Evolutionary conservation across 2,888 invertebrate species (phyloP), one percentile per base, ranked within the genome.

Genomic region (Drosophila stalkeri): DNA sequence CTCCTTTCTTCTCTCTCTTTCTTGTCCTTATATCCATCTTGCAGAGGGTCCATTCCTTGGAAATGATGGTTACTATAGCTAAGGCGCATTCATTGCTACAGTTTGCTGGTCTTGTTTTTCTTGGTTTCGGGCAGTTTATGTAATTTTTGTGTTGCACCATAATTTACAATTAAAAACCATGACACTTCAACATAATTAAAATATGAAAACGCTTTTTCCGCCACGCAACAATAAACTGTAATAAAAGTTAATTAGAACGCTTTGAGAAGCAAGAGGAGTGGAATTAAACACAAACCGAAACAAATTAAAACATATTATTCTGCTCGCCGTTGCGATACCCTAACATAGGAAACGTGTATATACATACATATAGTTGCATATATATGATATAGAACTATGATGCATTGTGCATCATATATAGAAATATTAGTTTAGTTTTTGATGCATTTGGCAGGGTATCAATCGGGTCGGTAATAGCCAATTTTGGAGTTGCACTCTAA

Each of bases 131-230:
- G 56, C 56, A 76, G 66, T 78, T 72, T 78, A 65, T 85, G 61
- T 72, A 73, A 75, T 81, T 79, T 81, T 66, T 81, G 72, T 85
- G 78, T 59, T 77, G 72, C 65, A 55, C 72, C 81, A 90, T 91
- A 88, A 91, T 80, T 90, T 77, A 91, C 90, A 90, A 90, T 90
- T 91, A 90, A 88, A 79, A 91, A 81, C 80, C 86, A 89, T 81
- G 90, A 86, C 90, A 86, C 86, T 86, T 89, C 77, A 90, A 83
- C 88, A 86, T 88, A 91, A 91, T 91, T 91, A 90, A 90, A 91
- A 90, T 89, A 80, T 91, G 91, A 86, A 90, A 86, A 90, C 89
- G 87, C 77, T 77, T 83, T 80, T 86, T 79, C 78, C 78, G 80
- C 80, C 67, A 70, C 72, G 75, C 87, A 87, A 84, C 87, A 90